phyloP scores from a whole-genome alignment of 2,888 invertebrate species.

The Balanococcus diminutus region DNA sequence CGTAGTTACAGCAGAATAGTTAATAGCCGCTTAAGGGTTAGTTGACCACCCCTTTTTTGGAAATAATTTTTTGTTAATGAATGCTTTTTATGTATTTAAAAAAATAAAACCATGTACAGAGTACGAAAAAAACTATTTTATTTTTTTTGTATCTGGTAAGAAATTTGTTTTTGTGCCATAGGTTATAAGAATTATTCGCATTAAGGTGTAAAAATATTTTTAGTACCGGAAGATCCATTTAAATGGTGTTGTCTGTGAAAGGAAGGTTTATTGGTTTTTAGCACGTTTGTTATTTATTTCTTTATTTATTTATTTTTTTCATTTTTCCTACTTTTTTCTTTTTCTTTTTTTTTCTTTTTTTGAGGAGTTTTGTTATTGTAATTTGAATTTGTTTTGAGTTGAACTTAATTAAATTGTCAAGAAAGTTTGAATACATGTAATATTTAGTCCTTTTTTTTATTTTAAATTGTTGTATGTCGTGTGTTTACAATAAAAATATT shows the following conservation, averaged over 20 bases:
- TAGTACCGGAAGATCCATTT: background rate
- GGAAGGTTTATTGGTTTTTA: slow-evolving; percentile 21
- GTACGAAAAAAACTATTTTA: background rate
- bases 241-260: slow-evolving; percentile 4
- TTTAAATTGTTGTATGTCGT: slow-evolving; percentile 50
- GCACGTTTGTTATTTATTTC: slow-evolving; percentile 24
- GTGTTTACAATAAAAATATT: slow-evolving; percentile 49
- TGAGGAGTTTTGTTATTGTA: slow-evolving; percentile 35
- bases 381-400: slow-evolving; percentile 35
- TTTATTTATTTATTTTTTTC: too few relatives aligned
- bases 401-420: slow-evolving; percentile 33
- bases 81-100: background rate
- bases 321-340: background rate
- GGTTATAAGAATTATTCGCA: background rate
- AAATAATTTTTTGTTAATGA: background rate
- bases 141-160: background rate
- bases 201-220: slow-evolving; percentile 3
- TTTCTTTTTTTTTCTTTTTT: slow-evolving; percentile 22
- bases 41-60: background rate
- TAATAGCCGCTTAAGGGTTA: background rate
- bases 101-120: background rate
- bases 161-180: slow-evolving; percentile 1
- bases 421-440: slow-evolving; percentile 37
- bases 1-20: background rate
- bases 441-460: slow-evolving; percentile 35